Conservation (phyloP, 2,113 vertebrate genomes). For the Rhabdornis inornatus region DNA sequence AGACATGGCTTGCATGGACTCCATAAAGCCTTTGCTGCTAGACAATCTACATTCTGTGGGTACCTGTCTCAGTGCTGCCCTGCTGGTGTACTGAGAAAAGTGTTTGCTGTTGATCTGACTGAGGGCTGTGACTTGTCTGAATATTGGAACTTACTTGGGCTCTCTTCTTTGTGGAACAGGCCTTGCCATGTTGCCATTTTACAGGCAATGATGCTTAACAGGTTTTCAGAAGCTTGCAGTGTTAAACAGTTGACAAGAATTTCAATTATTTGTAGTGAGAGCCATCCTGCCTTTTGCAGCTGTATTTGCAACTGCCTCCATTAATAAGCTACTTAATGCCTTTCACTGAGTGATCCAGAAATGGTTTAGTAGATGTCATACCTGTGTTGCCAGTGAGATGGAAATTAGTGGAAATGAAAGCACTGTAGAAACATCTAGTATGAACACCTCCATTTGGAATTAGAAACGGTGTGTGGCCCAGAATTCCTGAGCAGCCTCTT, state of each 20-base stretch:
- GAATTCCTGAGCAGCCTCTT: not conserved
- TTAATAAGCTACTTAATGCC: not conserved
- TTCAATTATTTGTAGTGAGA: not conserved
- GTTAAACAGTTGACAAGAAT: not conserved
- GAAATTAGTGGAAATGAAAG: not conserved
- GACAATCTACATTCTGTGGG: accelerated
- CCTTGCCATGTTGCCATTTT: not conserved
- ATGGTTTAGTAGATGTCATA: not conserved
- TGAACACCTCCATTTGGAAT: not conserved
- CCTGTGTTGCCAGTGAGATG: not conserved
- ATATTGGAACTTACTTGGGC: not conserved
- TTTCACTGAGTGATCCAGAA: not conserved
- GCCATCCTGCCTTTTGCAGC: not conserved
- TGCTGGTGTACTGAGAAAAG: not conserved
- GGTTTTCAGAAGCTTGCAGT: not conserved
- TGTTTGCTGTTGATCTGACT: not conserved
- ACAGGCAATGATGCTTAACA: not conserved
- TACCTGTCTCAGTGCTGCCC: not conserved
- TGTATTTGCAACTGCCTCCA: not conserved
- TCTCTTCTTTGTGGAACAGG: not conserved
- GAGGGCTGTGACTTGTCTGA: not conserved
- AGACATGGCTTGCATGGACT: not conserved
- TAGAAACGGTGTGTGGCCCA: not conserved
- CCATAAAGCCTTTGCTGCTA: not conserved
- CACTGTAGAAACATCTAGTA: not conserved